Percentiles rank a stretch among this genome's conserved stretches.
phyloP scores from a whole-genome alignment of 2,888 invertebrate species.

The Euplexia lucipara region DNA sequence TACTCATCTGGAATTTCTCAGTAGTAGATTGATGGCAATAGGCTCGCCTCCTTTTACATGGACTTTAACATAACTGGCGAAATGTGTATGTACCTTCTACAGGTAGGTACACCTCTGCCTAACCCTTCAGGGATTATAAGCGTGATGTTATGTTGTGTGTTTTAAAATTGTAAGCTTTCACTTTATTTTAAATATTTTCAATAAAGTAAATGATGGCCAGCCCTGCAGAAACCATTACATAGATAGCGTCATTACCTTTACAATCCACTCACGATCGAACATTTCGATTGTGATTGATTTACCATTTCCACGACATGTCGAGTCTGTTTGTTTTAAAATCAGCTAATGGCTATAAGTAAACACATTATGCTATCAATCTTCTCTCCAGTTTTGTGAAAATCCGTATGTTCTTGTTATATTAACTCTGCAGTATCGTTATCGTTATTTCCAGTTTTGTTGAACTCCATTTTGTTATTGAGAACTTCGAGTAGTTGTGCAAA shows the following conservation, averaged over 20 bases:
- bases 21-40: too few species aligned
- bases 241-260: conserved; percentile 72
- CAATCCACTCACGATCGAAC: conserved; percentile 73
- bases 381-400: conserved; percentile 5
- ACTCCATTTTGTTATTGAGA: not conserved
- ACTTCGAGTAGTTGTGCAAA: conserved; percentile 2
- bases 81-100: too few species aligned
- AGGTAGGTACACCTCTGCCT: too few species aligned
- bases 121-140: too few species aligned
- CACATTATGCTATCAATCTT: conserved; percentile 41
- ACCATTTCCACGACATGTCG: conserved; percentile 72
- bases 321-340: conserved; percentile 69
- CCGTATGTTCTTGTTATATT: conserved; percentile 8
- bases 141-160: not conserved
- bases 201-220: conserved; percentile 33
- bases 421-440: not conserved
- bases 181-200: conserved; percentile 30
- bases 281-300: conserved; percentile 85
- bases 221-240: conserved; percentile 33
- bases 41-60: too few species aligned
- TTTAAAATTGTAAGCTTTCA: not conserved
- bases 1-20: too few species aligned
- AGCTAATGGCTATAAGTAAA: conserved; percentile 68
- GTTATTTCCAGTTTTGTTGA: conserved; percentile 5
- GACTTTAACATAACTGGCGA: too few species aligned